A percentile compares a stretch with the other conserved stretches of the same genome.
Conservation (phyloP, 2,113 vertebrate genomes). For the Triplophysa tibetana region DNA sequence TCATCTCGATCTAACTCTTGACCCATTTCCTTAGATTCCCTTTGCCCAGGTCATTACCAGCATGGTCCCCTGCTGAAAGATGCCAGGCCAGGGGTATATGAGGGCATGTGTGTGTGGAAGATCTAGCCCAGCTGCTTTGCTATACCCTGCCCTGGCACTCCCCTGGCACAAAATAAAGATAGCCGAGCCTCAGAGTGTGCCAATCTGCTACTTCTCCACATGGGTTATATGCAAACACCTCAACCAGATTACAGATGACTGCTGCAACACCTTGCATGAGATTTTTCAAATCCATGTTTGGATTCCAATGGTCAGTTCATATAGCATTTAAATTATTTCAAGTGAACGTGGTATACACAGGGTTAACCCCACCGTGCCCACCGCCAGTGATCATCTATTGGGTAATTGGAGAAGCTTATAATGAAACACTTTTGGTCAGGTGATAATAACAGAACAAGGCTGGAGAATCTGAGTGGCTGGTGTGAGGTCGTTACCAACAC, state of each 20-base stretch:
- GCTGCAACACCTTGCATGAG: constrained; percentile 17
- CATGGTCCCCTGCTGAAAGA: constrained; percentile 34
- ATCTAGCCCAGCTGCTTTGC: constrained; percentile 27
- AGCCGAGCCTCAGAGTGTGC: constrained; percentile 45
- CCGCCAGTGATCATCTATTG: constrained; percentile 83
- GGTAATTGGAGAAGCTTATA: constrained; percentile 92
- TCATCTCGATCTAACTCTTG: not conserved
- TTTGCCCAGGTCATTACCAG: constrained; percentile 19
- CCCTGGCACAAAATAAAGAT: constrained; percentile 50
- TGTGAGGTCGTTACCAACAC: constrained; percentile 78
- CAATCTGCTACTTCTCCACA: constrained; percentile 53
- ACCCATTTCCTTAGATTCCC: constrained; percentile 2
- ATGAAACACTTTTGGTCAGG: constrained; percentile 98
- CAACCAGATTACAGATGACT: constrained; percentile 24
- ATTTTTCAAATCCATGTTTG: not conserved
- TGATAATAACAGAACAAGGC: constrained; percentile 95
- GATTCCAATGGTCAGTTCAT: constrained; percentile 15
- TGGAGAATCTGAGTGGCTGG: constrained; percentile 75
- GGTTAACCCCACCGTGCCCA: not conserved
- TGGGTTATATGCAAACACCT: constrained; percentile 36
- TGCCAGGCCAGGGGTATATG: constrained; percentile 34
- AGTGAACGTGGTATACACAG: not conserved
- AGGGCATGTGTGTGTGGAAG: constrained; percentile 38
- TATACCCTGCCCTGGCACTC: constrained; percentile 41
- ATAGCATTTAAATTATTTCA: not conserved